A percentile compares a stretch with the other conserved stretches of the same genome.
Conservation (phyloP, 2,113 vertebrate species). For the Labeo catla region DNA sequence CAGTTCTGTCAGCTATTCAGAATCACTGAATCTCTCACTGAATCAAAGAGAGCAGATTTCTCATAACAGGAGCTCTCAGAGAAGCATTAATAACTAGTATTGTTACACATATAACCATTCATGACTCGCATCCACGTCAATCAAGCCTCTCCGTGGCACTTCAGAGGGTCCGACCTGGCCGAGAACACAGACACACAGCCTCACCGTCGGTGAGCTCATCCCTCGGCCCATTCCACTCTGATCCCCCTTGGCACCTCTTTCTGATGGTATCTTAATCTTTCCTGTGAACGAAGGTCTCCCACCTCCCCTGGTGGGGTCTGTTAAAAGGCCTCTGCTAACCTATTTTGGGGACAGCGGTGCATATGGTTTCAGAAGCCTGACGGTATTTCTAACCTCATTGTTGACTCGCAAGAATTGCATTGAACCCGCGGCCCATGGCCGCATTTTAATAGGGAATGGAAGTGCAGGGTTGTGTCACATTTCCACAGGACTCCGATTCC, state of each 20-base stretch:
- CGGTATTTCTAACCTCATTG: conserved; percentile 53
- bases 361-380: conserved; percentile 48
- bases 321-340: conserved; percentile 51
- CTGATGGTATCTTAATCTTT: conserved; percentile 64
- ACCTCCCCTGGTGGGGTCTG: conserved; percentile 43
- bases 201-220: conserved; percentile 39
- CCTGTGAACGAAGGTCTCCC: conserved; percentile 49
- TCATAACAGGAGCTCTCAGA: background rate
- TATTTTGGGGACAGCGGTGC: conserved; percentile 57
- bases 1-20: background rate
- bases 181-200: conserved; percentile 42
- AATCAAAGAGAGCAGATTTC: background rate
- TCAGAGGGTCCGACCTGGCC: conserved; percentile 45
- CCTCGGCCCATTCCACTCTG: conserved; percentile 55
- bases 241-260: conserved; percentile 63
- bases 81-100: conserved; percentile 14
- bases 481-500: conserved; percentile 68
- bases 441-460: conserved; percentile 61
- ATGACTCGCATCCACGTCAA: conserved; percentile 24
- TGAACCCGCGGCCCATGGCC: conserved; percentile 55
- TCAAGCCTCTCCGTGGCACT: conserved; percentile 42
- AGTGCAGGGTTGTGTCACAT: conserved; percentile 61
- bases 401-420: conserved; percentile 43
- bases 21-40: background rate
- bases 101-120: background rate